A percentile compares a stretch with the other conserved stretches of the same genome.
Evolutionary conservation across 2,888 invertebrate genomes (phyloP).

Genomic region (Dryomyza anilis): DNA sequence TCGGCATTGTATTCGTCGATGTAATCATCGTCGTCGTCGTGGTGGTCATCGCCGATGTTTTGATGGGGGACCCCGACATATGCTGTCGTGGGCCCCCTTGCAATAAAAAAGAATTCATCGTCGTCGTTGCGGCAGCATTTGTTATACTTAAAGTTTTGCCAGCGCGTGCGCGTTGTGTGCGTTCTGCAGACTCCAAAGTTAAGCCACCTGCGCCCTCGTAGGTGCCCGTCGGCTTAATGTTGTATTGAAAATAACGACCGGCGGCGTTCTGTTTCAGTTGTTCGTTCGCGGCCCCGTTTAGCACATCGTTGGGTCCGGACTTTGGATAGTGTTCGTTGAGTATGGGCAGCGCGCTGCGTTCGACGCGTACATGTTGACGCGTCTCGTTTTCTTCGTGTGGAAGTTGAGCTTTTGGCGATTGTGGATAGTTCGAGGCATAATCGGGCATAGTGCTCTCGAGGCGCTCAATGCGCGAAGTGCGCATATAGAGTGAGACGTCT

Average conservation of each 20-base stretch:
- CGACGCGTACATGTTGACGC: conserved; percentile 60
- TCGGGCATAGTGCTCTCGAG: conserved; percentile 50
- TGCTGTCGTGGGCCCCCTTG: conserved; percentile 60
- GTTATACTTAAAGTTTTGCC: conserved; percentile 48
- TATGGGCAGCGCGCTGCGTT: conserved; percentile 66
- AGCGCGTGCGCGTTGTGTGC: conserved; percentile 49
- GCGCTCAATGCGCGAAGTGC: conserved; percentile 42
- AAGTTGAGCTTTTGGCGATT: no score
- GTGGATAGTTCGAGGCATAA: no score
- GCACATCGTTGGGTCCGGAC: conserved; percentile 50
- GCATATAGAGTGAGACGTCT: conserved; percentile 37
- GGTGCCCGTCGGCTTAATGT: conserved; percentile 59
- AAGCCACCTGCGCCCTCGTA: conserved; percentile 33
- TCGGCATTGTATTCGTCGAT: no score
- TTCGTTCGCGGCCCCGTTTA: conserved; percentile 44
- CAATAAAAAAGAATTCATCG: conserved; percentile 59
- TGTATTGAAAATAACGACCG: conserved; percentile 58
- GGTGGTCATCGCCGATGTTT: conserved; percentile 39
- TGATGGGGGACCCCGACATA: conserved; percentile 61
- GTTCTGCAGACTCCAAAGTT: conserved; percentile 43
- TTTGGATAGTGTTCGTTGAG: conserved; percentile 64
- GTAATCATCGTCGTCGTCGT: conserved; percentile 39
- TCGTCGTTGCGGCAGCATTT: conserved; percentile 31
- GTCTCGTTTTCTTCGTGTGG: conserved; percentile 50
- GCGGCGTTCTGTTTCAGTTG: conserved; percentile 44